Evolutionary conservation across 2,888 invertebrate species (phyloP).

Genomic region (Nasonovia ribisnigri): DNA sequence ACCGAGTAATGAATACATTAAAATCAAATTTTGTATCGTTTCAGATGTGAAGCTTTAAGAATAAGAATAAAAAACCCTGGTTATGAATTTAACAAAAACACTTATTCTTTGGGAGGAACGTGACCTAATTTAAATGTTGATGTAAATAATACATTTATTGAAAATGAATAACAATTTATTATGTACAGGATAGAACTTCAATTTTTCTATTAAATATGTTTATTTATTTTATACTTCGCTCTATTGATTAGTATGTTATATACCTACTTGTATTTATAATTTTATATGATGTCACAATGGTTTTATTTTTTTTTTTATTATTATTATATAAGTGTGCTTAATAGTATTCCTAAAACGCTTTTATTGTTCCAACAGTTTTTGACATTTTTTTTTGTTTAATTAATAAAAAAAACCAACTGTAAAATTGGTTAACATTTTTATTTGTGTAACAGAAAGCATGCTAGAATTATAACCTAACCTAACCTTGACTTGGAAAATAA

Average conservation of each 20-base stretch:
- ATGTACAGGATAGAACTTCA: background rate
- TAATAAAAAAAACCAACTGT: background rate
- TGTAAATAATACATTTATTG: background rate
- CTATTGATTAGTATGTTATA: background rate
- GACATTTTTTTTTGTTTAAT: background rate
- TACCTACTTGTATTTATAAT: background rate
- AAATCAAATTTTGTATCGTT: background rate
- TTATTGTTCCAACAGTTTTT: background rate
- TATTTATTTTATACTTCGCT: background rate
- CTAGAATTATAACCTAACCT: background rate
- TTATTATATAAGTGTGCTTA: background rate
- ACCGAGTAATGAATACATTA: background rate
- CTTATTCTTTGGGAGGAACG: conserved; percentile 12
- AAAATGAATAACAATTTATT: background rate
- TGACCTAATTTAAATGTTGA: background rate
- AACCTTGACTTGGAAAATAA: background rate
- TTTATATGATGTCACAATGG: background rate
- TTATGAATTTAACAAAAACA: conserved; percentile 27
- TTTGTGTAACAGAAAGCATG: background rate
- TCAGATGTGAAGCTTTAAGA: conserved; percentile 41
- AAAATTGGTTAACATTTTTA: background rate
- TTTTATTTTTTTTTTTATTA: background rate
- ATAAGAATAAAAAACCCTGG: background rate
- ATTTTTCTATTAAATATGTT: conserved; percentile 1
- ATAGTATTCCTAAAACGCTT: background rate